phyloP scores from a whole-genome alignment of 2,113 vertebrate genomes.

The Spermophilus dauricus region DNA sequence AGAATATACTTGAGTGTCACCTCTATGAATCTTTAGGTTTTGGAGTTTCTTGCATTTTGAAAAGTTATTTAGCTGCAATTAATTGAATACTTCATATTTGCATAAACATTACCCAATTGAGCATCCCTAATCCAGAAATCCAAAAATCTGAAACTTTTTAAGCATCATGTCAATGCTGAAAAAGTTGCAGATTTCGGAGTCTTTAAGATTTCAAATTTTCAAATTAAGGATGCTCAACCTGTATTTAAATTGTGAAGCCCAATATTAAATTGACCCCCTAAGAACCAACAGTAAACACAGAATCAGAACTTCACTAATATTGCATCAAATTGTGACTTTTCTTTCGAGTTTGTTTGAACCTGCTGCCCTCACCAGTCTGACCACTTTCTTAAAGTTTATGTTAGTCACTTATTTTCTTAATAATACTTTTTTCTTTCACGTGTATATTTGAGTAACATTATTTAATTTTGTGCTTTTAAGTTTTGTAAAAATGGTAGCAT shows the following conservation, averaged over 20 bases:
- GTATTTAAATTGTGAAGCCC: background rate
- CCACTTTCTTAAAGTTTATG: background rate
- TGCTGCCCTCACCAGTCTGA: background rate
- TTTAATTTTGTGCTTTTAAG: slow-evolving; percentile 32
- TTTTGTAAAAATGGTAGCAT: slow-evolving; percentile 28
- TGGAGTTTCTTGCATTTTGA: background rate
- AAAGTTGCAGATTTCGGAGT: background rate
- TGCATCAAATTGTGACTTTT: accelerated
- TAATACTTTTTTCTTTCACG: background rate
- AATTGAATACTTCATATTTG: too few relatives aligned
- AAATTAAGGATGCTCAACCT: background rate
- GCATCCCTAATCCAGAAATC: background rate
- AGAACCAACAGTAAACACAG: background rate
- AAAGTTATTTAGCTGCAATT: too few relatives aligned
- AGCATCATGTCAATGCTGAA: background rate
- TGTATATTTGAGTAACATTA: background rate
- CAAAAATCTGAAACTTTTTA: background rate
- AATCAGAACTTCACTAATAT: background rate
- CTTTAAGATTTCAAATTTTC: background rate
- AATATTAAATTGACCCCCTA: background rate
- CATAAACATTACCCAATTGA: background rate
- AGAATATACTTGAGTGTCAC: background rate
- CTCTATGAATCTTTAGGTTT: background rate
- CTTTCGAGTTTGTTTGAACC: background rate
- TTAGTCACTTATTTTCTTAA: slow-evolving; percentile 31